Base-by-base conservation (phyloP, 2,113 vertebrate genomes). In the Hylia prasina region DNA sequence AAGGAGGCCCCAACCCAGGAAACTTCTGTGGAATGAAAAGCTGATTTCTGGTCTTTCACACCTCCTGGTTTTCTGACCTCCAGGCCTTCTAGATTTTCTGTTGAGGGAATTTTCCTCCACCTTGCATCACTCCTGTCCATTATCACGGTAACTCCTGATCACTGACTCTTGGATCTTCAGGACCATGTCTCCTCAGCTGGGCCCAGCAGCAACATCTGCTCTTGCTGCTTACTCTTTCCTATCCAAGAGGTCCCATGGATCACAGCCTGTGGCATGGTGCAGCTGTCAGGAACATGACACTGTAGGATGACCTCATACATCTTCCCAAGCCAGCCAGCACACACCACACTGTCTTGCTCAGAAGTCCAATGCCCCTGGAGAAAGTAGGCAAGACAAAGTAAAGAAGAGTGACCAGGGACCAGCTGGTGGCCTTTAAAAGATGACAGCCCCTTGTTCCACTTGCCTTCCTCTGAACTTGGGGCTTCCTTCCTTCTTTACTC, bases 111-210 rank as follows among this genome's bases (percentile, higher is more conserved):
- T 75, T 79, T 65, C 28, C 13, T 83, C 47, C 61, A 63, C 50
- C 73, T 90, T 58, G 12, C 73, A 51, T 47, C 65, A 54, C 25
- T 75, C 42, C 27, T 92, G 28, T 58, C 64, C 22, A 8, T 69
- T 61, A n/a, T 13, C 42, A 53, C 0, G 0, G 50, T 33, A 88
- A 44, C 13, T 65, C 47, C 53, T 76, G 40, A n/a, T 24, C 15
- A 7, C 19, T 1, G 1, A 8, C 30, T 60, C 56, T 42, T 31
- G 69, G 30, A 71, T 75, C 61, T 92, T 75, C 21, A 82, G 51
- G 56, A 63, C 79, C 27, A 7, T 6, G 15, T 57, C 22, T 80
- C 51, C 68, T 76, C 39, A 66, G n/a, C 50, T 31, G 39, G 28
- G 58, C 28, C 9, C 68, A 70, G 77, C 54, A 93, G 58, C 50